phyloP scores from a whole-genome alignment of 2,113 vertebrate genomes.

The Melierax canorus region DNA sequence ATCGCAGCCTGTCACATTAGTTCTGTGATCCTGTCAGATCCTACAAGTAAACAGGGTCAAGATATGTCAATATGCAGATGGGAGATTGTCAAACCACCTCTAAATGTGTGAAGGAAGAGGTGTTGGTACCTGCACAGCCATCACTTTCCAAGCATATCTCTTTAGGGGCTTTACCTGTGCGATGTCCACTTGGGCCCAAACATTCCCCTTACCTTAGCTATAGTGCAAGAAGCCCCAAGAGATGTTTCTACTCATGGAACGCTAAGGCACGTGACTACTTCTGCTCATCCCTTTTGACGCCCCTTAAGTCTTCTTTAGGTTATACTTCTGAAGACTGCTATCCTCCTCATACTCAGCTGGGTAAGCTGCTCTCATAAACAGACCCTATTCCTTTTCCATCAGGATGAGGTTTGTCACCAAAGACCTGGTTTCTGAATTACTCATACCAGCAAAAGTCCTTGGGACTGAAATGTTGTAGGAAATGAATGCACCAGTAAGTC shows the following conservation, averaged over 20 bases:
- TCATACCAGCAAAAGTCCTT: not conserved
- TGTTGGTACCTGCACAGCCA: not conserved
- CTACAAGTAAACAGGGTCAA: slow-evolving; percentile 10
- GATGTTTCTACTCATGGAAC: not conserved
- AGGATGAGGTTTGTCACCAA: not conserved
- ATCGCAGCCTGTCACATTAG: not conserved
- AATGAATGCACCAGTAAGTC: not conserved
- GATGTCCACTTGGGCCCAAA: not conserved
- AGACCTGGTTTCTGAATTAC: not conserved
- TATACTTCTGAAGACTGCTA: not conserved
- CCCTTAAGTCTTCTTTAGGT: not conserved
- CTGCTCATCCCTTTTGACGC: not conserved
- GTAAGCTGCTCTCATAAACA: not conserved
- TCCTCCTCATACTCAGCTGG: not conserved
- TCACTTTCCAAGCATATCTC: not conserved
- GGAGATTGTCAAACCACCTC: not conserved
- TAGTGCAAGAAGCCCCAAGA: not conserved
- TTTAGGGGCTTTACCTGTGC: not conserved
- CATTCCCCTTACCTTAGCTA: not conserved
- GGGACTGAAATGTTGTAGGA: not conserved
- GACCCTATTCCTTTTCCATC: not conserved
- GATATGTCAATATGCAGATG: not conserved
- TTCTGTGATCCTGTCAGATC: not conserved
- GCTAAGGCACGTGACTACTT: not conserved
- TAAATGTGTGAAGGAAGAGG: not conserved